Percentiles rank a stretch among this genome's conserved stretches.
Conservation (phyloP, 2,888 invertebrate genomes). For the Andrena praecox region DNA sequence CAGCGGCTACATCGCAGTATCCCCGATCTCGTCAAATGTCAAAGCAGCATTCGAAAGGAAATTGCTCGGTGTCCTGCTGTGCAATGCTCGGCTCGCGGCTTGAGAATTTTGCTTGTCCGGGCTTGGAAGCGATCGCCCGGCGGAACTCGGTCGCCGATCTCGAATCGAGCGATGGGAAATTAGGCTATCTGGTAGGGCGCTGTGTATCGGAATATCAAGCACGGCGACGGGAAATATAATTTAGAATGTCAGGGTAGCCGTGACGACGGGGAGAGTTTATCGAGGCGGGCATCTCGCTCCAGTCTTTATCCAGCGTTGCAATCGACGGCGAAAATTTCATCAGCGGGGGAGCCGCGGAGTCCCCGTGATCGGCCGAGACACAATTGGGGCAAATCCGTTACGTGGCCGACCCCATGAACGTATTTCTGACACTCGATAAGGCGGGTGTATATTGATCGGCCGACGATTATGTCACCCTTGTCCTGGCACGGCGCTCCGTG, state of each 20-base stretch:
- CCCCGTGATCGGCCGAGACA: slow-evolving; percentile 49
- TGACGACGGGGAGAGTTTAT: slow-evolving; percentile 19
- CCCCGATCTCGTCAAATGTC: slow-evolving; percentile 74
- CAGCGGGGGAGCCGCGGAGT: slow-evolving; percentile 28
- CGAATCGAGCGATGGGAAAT: slow-evolving; percentile 24
- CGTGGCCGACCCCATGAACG: slow-evolving; percentile 39
- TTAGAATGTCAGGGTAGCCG: slow-evolving; percentile 5
- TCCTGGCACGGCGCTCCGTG: slow-evolving; percentile 31
- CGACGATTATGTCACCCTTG: slow-evolving; percentile 65
- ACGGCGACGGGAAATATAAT: slow-evolving; percentile 23
- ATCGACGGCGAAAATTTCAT: slow-evolving; percentile 54
- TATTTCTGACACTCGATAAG: slow-evolving; percentile 59
- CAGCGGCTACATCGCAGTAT: slow-evolving; percentile 27
- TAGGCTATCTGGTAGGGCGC: neutral
- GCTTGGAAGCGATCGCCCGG: neutral
- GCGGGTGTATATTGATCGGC: slow-evolving; percentile 52
- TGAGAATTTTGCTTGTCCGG: neutral
- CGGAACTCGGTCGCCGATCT: neutral
- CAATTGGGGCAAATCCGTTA: slow-evolving; percentile 68
- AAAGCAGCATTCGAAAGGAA: slow-evolving; percentile 71
- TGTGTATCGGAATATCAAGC: neutral
- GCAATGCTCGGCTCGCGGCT: neutral
- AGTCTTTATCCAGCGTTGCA: slow-evolving; percentile 24
- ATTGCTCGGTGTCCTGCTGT: slow-evolving; percentile 12
- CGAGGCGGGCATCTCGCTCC: slow-evolving; percentile 13